phyloP scores from a whole-genome alignment of 1,140 invertebrate species.

The Ditylenchus dipsaci region DNA sequence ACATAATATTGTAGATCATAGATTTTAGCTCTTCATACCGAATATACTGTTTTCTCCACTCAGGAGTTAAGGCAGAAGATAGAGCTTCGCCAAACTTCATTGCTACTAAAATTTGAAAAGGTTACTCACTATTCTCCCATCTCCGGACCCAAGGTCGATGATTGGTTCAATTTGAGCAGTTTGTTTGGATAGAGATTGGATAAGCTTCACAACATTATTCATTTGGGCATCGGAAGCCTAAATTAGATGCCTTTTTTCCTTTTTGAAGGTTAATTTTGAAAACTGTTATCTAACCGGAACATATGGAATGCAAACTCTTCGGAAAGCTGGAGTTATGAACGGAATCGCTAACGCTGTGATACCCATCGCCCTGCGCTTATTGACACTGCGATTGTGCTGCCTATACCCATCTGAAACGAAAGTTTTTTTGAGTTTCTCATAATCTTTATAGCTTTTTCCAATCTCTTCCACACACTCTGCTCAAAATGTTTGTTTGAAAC shows the following conservation, averaged over 20 bases:
- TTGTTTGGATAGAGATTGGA: slow-evolving; percentile 23
- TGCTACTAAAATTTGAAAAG: slow-evolving; percentile 6
- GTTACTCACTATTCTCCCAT: slow-evolving; percentile 54
- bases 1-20: slow-evolving; percentile 53
- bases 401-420: slow-evolving; percentile 2
- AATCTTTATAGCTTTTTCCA: too few species aligned
- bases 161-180: slow-evolving; percentile 33
- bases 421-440: too few species aligned
- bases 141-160: slow-evolving; percentile 53
- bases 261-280: too few species aligned
- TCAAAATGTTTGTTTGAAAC: too few species aligned
- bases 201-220: slow-evolving; percentile 41
- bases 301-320: slow-evolving; percentile 55
- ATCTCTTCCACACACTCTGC: too few species aligned
- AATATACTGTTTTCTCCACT: slow-evolving; percentile 98
- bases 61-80: slow-evolving; percentile 89
- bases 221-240: slow-evolving; percentile 46
- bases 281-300: slow-evolving; percentile 40
- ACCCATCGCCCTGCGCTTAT: slow-evolving; percentile 49
- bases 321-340: slow-evolving; percentile 53
- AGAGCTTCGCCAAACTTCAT: slow-evolving; percentile 97
- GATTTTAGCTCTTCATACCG: slow-evolving; percentile 75
- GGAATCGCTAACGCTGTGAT: slow-evolving; percentile 47
- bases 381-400: slow-evolving; percentile 30
- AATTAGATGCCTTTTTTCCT: too few species aligned